Evolutionary conservation across 2,888 invertebrate species (phyloP).

Genomic region (Nephrotoma guestfalica): DNA sequence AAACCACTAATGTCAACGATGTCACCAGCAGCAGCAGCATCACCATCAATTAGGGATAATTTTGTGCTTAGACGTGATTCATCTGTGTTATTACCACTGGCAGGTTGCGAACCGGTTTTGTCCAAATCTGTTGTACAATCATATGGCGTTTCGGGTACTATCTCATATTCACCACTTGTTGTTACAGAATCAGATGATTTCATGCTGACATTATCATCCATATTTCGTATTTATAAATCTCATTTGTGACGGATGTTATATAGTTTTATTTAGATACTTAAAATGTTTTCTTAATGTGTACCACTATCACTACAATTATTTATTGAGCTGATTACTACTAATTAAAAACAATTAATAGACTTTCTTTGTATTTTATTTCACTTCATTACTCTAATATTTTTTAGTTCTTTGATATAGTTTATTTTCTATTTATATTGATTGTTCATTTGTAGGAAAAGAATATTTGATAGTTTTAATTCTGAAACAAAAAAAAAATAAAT

Average conservation of each 20-base stretch:
- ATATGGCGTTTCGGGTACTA: slow-evolving; percentile 39
- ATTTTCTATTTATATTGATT: neutral
- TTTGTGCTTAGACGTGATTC: neutral
- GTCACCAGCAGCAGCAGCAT: neutral
- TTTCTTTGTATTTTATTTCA: neutral
- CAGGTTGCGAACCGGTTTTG: neutral
- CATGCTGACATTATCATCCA: slow-evolving; percentile 50
- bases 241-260: neutral
- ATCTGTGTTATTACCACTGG: neutral
- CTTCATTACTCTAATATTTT: neutral
- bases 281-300: too few species aligned
- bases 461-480: neutral
- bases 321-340: neutral
- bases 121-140: slow-evolving; percentile 6
- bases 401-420: neutral
- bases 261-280: neutral
- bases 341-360: neutral
- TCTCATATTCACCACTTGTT: slow-evolving; percentile 54
- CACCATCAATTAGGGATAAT: neutral
- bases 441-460: neutral
- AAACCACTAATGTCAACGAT: neutral
- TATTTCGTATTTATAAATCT: slow-evolving; percentile 15
- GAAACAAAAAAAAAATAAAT: neutral
- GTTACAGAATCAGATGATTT: slow-evolving; percentile 52
- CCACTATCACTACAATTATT: neutral